Evolutionary conservation across 2,888 invertebrate species (phyloP).

Genomic region (Hesperia comma): DNA sequence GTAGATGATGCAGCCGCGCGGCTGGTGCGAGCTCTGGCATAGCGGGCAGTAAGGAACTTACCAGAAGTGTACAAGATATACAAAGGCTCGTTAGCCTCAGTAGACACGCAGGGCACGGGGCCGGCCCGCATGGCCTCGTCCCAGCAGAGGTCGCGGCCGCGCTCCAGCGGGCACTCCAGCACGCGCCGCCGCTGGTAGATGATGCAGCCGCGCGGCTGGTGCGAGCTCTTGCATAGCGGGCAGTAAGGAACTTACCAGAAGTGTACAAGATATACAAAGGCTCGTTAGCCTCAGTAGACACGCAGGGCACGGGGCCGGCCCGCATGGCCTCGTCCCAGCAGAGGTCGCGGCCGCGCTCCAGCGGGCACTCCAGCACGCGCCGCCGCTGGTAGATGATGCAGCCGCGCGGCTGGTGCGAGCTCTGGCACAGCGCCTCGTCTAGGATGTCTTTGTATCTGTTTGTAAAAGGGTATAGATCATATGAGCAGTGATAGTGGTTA

Average conservation of each 20-base stretch:
- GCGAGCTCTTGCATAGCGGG: slow-evolving; percentile 86
- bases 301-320: slow-evolving; percentile 89
- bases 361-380: slow-evolving; percentile 85
- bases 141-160: slow-evolving; percentile 90
- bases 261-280: slow-evolving; percentile 97
- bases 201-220: slow-evolving; percentile 91
- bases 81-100: slow-evolving; percentile 94
- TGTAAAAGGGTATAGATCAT: background rate
- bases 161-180: slow-evolving; percentile 85
- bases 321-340: slow-evolving; percentile 90
- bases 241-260: slow-evolving; percentile 84
- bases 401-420: slow-evolving; percentile 88
- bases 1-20: slow-evolving; percentile 91
- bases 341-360: slow-evolving; percentile 87
- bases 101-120: slow-evolving; percentile 91
- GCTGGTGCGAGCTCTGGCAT: slow-evolving; percentile 88
- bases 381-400: slow-evolving; percentile 93
- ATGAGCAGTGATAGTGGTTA: background rate
- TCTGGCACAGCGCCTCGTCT: slow-evolving; percentile 90
- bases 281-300: slow-evolving; percentile 94
- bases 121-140: slow-evolving; percentile 87
- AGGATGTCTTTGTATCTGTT: slow-evolving; percentile 90
- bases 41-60: slow-evolving; percentile 63
- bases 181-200: slow-evolving; percentile 91
- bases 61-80: slow-evolving; percentile 97